These are phyloP conservation scores for Drosophila persimilis DNA, from an alignment of 1,140 invertebrate genomes.

Conservation along the genomic window DNA sequence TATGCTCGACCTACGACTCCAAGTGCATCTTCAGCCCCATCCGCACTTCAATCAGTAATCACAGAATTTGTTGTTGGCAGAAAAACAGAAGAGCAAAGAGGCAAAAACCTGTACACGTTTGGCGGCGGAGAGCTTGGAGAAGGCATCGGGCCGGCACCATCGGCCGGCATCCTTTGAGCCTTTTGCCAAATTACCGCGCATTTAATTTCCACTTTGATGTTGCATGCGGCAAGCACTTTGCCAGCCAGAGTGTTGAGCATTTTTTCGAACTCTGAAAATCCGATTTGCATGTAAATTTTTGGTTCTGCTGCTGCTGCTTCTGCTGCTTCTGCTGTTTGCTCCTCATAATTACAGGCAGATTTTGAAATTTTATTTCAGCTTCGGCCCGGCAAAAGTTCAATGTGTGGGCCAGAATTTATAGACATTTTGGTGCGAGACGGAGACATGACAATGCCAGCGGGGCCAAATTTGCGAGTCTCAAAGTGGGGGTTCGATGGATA, in stretches of 20 bases:
- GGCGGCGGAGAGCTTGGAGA: conserved; percentile 58
- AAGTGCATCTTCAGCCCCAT: conserved; percentile 33
- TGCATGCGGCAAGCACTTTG: conserved; percentile 73
- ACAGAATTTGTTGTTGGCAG: conserved; percentile 55
- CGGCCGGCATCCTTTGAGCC: conserved; percentile 78
- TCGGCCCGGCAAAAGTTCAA: conserved; percentile 48
- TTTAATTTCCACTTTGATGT: conserved; percentile 82
- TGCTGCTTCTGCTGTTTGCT: conserved; percentile 30
- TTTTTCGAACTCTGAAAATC: conserved; percentile 52
- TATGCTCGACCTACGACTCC: conserved; percentile 4
- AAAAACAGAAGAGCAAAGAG: conserved; percentile 7
- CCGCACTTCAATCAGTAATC: conserved; percentile 75
- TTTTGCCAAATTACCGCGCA: conserved; percentile 82
- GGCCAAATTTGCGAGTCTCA: conserved; percentile 36
- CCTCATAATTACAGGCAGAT: conserved; percentile 54
- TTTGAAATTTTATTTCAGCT: conserved; percentile 38
- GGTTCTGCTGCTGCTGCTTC: conserved; percentile 26
- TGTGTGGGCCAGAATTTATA: conserved; percentile 74
- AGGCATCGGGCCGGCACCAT: conserved; percentile 38
- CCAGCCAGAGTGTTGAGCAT: conserved; percentile 49
- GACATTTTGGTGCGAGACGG: conserved; percentile 66
- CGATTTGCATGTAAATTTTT: conserved; percentile 75
- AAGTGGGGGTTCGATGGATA: conserved; percentile 19
- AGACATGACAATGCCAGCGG: conserved; percentile 57
- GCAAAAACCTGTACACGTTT: conserved; percentile 68